Conservation (phyloP, 2,797 vertebrate genomes). For the Galaxias olidus region DNA sequence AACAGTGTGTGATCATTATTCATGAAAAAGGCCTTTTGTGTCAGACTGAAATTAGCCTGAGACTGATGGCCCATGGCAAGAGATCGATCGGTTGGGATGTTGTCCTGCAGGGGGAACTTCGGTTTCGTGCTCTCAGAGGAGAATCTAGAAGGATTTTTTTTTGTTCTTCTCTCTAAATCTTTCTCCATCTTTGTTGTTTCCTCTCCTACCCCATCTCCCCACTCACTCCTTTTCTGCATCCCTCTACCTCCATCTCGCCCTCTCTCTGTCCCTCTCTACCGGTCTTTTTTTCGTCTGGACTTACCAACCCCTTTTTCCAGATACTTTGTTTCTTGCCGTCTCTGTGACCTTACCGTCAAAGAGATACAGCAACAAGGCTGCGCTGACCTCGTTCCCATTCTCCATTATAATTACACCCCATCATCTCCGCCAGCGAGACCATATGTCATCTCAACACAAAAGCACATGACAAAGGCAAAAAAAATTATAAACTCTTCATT, state of each 20-base stretch:
- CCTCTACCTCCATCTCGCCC: not conserved
- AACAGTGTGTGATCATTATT: slow-evolving; percentile 38
- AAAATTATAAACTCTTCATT: not conserved
- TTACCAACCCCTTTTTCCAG: too few species aligned
- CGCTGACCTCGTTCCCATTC: slow-evolving; percentile 46
- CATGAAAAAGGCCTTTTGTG: slow-evolving; percentile 30
- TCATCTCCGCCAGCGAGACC: slow-evolving; percentile 36
- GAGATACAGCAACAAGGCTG: slow-evolving; percentile 41
- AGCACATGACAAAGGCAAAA: slow-evolving; percentile 33
- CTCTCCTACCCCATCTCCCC: slow-evolving; percentile 3
- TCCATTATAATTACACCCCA: slow-evolving; percentile 58
- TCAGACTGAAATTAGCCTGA: slow-evolving; percentile 21
- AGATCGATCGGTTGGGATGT: slow-evolving; percentile 49
- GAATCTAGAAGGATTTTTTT: not conserved
- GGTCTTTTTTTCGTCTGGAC: slow-evolving; percentile 6
- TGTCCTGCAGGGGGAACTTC: slow-evolving; percentile 23
- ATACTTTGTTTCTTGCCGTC: slow-evolving; percentile 20
- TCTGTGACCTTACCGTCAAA: slow-evolving; percentile 41
- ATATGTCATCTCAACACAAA: slow-evolving; percentile 32
- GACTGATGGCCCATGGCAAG: slow-evolving; percentile 19
- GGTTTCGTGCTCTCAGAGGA: not conserved
- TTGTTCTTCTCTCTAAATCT: not conserved
- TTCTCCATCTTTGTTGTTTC: not conserved
- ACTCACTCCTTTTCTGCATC: not conserved
- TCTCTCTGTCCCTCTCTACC: not conserved